Evolutionary conservation across 2,113 vertebrate genomes (phyloP).

Genomic region (Columba janthina): DNA sequence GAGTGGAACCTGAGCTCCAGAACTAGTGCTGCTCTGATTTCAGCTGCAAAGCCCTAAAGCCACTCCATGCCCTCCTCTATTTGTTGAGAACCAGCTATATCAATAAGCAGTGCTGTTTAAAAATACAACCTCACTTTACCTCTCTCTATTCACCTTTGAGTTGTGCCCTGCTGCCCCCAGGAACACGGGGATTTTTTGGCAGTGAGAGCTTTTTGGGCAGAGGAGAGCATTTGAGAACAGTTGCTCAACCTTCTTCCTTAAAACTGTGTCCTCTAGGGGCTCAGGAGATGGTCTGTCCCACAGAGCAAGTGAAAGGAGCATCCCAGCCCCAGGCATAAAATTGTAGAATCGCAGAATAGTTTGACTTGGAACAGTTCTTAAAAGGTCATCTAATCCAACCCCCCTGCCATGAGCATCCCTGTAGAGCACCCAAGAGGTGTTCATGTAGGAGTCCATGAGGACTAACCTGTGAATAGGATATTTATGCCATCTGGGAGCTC

Average conservation of each 20-base stretch:
- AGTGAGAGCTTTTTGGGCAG: neutral
- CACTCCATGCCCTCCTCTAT: accelerated
- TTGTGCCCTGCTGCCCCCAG: neutral
- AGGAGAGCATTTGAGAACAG: neutral
- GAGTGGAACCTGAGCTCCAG: neutral
- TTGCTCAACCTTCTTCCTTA: neutral
- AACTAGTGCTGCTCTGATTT: neutral
- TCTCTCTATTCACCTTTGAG: neutral
- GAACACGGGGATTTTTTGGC: neutral
- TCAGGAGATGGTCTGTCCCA: neutral
- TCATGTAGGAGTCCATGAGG: neutral
- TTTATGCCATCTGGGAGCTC: neutral
- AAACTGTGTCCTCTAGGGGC: neutral
- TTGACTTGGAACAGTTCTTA: too few relatives aligned
- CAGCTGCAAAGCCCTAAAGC: neutral
- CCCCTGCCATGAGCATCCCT: neutral
- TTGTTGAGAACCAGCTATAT: neutral
- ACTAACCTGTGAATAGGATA: accelerated
- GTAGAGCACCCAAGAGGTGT: neutral
- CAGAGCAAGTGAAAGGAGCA: neutral
- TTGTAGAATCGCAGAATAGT: too few relatives aligned
- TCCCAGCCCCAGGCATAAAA: neutral
- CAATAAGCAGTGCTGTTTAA: neutral
- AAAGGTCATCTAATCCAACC: too few relatives aligned
- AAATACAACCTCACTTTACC: neutral